Evolutionary conservation across 2,888 invertebrate genomes (phyloP), one percentile per base, ranked within the genome.

Genomic region (Drosophila robusta): DNA sequence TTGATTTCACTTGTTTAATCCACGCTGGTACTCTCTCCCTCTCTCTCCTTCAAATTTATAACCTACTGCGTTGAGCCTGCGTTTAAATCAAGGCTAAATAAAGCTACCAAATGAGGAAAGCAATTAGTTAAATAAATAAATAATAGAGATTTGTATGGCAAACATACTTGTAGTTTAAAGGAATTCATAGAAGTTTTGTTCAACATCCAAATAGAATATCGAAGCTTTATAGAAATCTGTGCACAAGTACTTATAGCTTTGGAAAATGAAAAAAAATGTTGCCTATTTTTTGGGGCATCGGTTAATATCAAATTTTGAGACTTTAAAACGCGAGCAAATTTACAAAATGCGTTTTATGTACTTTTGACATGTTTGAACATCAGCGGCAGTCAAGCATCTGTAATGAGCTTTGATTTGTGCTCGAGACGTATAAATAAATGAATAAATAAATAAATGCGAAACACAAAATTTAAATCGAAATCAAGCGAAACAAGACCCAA

Each of bases 371-470:
- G 39, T 39, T 51, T 39, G 26, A 38, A 14, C 14, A 29, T 46
- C 24, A 11, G 36, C 11, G 36, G 45, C 70, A 70, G 50, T 54
- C 61, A 62, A 55, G 67, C 67, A 45, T 51, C 39, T 63, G 70
- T 54, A 69, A 70, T 61, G 49, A 52, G 68, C 68, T 87, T 78
- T 81, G 87, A 70, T 87, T 84, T 70, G 26, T 57, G 49, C 63
- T 49, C 44, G 57, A 51, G 44, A 32, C 58, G 16, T 38, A 65
- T 18, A 65, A 39, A 64, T 41, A 70, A 56, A 62, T 65, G 58
- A 69, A 66, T 79, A 66, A 70, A 42, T 60, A 62, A 68, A 67
- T 38, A 41, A 41, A 70, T 47, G 63, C 14, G 36, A 32, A 41
- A 44, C 36, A 36, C 38, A 50, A 56, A 52, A 62, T 41, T 47